These are phyloP conservation scores for Solenodon paradoxus DNA, from an alignment of 2,113 vertebrate species.

Conservation along the genomic window DNA sequence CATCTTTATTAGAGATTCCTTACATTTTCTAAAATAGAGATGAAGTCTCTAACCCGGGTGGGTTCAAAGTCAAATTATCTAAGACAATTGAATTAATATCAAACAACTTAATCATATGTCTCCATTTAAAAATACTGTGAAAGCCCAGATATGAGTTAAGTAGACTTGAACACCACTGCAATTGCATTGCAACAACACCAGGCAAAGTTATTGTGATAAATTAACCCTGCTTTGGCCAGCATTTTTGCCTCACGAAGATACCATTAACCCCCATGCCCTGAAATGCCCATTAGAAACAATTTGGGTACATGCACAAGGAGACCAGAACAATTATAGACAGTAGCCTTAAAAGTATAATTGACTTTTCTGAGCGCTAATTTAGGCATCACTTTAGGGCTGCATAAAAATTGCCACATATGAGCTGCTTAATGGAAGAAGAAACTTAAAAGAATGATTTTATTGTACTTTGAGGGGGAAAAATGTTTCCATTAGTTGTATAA, in stretches of 20 bases:
- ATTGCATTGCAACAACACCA: constrained; percentile 54
- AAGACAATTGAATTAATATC: constrained; percentile 77
- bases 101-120: constrained; percentile 20
- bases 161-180: constrained; percentile 45
- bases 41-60: constrained; percentile 82
- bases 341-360: constrained; percentile 83
- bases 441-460: constrained; percentile 77
- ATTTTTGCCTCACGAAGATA: constrained; percentile 74
- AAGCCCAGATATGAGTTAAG: constrained; percentile 14
- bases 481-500: constrained; percentile 75
- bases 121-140: constrained; percentile 1
- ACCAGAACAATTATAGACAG: constrained; percentile 81
- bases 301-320: constrained; percentile 72
- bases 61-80: constrained; percentile 81
- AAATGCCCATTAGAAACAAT: constrained; percentile 82
- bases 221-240: constrained; percentile 79
- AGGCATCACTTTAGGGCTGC: constrained; percentile 74
- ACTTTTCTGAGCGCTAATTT: constrained; percentile 78
- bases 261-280: constrained; percentile 79
- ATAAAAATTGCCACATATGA: constrained; percentile 74
- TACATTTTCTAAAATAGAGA: constrained; percentile 48
- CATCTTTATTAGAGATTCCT: background rate
- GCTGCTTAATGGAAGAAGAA: constrained; percentile 81
- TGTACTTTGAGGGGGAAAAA: constrained; percentile 56
- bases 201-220: constrained; percentile 80